Evolutionary conservation across 2,888 invertebrate genomes (phyloP).

Genomic region (Amiota minor): DNA sequence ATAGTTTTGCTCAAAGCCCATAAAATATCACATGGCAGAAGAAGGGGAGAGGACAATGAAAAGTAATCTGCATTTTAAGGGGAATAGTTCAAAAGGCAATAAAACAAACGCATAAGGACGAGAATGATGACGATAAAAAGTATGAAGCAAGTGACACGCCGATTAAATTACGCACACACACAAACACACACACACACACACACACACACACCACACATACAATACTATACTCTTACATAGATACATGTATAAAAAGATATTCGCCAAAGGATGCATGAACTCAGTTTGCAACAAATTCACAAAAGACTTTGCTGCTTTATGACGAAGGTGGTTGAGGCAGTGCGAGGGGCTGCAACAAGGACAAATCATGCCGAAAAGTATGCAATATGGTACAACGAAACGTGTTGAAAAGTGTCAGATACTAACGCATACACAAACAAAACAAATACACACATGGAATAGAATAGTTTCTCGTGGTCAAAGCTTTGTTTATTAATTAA

Average conservation of each 20-base stretch:
- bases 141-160: neutral
- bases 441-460: too few relatives aligned
- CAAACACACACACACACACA: too few relatives aligned
- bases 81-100: neutral
- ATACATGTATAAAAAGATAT: too few relatives aligned
- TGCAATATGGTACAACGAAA: constrained; percentile 1
- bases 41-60: neutral
- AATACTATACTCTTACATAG: too few relatives aligned
- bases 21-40: neutral
- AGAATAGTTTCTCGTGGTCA: neutral
- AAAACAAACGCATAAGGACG: neutral
- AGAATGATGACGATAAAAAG: neutral
- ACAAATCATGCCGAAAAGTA: constrained; percentile 7
- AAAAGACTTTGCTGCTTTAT: too few relatives aligned
- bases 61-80: neutral
- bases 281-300: too few relatives aligned
- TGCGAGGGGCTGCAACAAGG: too few relatives aligned
- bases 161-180: neutral
- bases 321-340: too few relatives aligned
- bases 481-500: constrained; percentile 24
- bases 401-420: neutral
- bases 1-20: constrained; percentile 7
- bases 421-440: neutral
- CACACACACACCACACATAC: too few relatives aligned
- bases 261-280: too few relatives aligned